Base-by-base conservation (phyloP, 2,888 invertebrate genomes). In the Napeogenes sylphis region DNA sequence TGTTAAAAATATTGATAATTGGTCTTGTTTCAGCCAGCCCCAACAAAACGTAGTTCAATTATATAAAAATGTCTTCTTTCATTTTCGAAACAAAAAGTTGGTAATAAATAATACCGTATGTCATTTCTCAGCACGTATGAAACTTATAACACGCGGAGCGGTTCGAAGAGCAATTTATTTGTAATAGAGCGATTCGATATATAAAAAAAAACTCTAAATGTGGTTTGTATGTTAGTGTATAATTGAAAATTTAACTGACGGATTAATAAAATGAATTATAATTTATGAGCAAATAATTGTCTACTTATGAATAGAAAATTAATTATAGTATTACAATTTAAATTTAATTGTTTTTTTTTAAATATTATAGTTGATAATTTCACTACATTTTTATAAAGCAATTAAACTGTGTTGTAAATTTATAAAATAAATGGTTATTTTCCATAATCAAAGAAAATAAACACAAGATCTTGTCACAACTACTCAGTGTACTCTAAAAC, bases 91-190 rank as follows among this genome's bases (percentile, higher is more conserved):
- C 81, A 84, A 84, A 82, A 80, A 80, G 76, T 76, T 75, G 75
- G 84, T 87, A 85, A 89, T 90, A 90, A 90, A 90, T 90, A 89
- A 87, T 85, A 83, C 89, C 90, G 87, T 89, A 89, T 90, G 90
- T 90, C 90, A 87, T 90, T 90, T 90, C 90, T 88, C 90, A 90
- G 90, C 90, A 90, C 88, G 90, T 90, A 90, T 90, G 89, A 87
- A 88, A 89, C 88, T 88, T 90, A 89, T 90, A 90, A 86, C 88
- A 83, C 83, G 80, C 83, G 84, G 79, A 84, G 78, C 84, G 79
- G 82, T 85, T 82, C 83, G 83, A 81, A 84, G 82, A 87, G 87
- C 88, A 87, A 90, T 90, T 89, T 90, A 90, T 90, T 88, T 88
- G 86, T 90, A 87, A 90, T 90, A 85, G 85, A 85, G 83, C 81